Conservation (phyloP, 2,797 vertebrate genomes). For the Corythornis leucogaster region DNA sequence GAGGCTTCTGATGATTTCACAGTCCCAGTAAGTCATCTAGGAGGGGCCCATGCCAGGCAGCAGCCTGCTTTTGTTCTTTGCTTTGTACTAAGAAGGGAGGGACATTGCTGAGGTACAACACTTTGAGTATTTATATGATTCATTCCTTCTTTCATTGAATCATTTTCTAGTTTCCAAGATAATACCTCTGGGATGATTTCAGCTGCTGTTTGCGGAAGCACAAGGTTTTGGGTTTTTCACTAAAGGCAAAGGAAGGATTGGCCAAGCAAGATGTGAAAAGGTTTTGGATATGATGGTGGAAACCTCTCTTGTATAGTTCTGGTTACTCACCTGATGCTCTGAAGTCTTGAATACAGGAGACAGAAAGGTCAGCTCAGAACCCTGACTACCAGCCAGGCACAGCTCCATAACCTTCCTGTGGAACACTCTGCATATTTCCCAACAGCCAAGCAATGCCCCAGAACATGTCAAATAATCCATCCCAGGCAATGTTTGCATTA, state of each 20-base stretch:
- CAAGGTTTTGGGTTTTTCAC: background rate
- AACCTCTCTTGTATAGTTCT: background rate
- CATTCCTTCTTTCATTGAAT: conserved; percentile 66
- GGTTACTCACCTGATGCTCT: background rate
- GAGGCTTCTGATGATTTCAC: conserved; percentile 72
- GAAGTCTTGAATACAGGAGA: background rate
- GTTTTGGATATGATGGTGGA: background rate
- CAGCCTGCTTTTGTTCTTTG: conserved; percentile 72
- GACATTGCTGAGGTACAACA: conserved; percentile 64
- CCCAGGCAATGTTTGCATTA: background rate
- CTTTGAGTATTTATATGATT: conserved; percentile 62
- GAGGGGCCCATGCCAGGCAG: conserved; percentile 71
- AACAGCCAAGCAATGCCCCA: background rate
- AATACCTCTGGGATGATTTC: conserved; percentile 50
- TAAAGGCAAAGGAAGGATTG: background rate
- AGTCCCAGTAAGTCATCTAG: conserved; percentile 71
- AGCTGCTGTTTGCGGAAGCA: background rate
- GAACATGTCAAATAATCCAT: background rate
- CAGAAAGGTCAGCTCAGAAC: background rate
- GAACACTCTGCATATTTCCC: rapidly evolving
- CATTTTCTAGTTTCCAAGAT: conserved; percentile 63
- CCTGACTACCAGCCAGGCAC: background rate
- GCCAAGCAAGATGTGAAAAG: background rate
- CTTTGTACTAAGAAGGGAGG: conserved; percentile 73
- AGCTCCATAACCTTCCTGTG: background rate